Base-by-base conservation (phyloP, 2,888 invertebrate species). In the Epinotia brunnichana region DNA sequence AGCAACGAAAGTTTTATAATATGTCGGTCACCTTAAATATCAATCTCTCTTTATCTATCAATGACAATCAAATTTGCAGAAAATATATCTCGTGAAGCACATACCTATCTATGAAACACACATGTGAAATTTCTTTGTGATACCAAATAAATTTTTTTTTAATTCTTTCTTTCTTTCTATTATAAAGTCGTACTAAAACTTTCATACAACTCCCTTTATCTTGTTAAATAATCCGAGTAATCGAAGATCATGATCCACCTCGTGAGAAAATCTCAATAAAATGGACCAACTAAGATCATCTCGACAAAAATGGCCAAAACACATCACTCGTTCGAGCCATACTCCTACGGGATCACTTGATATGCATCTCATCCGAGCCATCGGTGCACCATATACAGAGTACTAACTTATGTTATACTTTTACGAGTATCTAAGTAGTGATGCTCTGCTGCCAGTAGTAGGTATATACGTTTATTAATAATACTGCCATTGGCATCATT, bases 301-400 rank as follows among this genome's bases (percentile, higher is more conserved):
- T n/a, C 4, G 35, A 60, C 68, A 35, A 19, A 68, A 48, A 60
- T 60, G 69, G 69, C 7, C 13, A 61, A 24, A 62, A 51, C 10
- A 39, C 13, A 70, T 70, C n/a, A 13, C 57, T 48, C n/a, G 48
- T 13, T 35, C 53, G 0, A 59, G 10, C 41, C 53, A 66, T 44
- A 56, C 56, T 24, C 41, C 51, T 62, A 24, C 57, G 24, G 39
- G 35, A 57, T 17, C 24, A 41, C 41, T 73, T 69, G 73, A 69
- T 73, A 73, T 73, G 56, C 73, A 73, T 69, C 69, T 57, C 57
- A 53, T 68, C 67, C 56, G 15, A n/a, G 48, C 19, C 57, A 48
- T 59, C 35, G 48, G 21, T 59, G 69, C 59, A 48, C 73, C 69
- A 59, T 73, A 68, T 68, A 73, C 29, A 59, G 68, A 51, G 44